phyloP scores from a whole-genome alignment of 2,113 vertebrate species.

The Rhineura floridana region DNA sequence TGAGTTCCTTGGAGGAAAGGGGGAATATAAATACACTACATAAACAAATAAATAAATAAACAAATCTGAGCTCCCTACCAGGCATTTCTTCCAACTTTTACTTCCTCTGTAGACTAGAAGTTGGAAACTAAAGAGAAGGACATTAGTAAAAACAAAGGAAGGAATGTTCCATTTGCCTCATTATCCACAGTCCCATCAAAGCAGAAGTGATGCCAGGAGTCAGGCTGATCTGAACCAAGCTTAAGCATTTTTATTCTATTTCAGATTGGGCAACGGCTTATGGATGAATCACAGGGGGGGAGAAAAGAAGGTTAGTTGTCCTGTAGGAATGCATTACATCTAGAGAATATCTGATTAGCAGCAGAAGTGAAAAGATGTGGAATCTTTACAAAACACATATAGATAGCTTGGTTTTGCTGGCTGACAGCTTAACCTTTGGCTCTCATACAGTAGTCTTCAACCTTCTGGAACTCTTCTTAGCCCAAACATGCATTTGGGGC shows the following conservation, averaged over 20 bases:
- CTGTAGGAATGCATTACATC: not conserved
- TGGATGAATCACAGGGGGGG: not conserved
- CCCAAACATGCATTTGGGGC: too few species aligned
- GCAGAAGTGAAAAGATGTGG: not conserved
- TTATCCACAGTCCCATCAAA: not conserved
- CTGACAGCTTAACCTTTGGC: not conserved
- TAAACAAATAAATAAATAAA: too few species aligned
- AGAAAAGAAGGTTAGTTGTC: not conserved
- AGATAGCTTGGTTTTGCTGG: not conserved
- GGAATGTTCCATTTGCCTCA: not conserved
- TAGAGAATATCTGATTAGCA: not conserved
- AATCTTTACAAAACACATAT: not conserved
- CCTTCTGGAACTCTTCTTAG: too few species aligned
- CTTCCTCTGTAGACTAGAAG: too few species aligned
- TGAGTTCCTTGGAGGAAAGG: too few species aligned
- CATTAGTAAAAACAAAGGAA: not conserved
- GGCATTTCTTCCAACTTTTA: not conserved
- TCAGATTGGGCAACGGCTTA: not conserved
- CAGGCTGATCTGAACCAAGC: not conserved
- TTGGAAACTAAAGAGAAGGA: not conserved
- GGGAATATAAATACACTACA: too few species aligned
- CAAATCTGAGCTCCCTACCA: not conserved
- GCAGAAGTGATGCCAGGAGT: not conserved
- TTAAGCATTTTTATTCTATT: not conserved
- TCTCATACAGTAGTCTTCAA: not conserved